Evolutionary conservation across 2,888 invertebrate species (phyloP).

Genomic region (Itoplectis maculator): DNA sequence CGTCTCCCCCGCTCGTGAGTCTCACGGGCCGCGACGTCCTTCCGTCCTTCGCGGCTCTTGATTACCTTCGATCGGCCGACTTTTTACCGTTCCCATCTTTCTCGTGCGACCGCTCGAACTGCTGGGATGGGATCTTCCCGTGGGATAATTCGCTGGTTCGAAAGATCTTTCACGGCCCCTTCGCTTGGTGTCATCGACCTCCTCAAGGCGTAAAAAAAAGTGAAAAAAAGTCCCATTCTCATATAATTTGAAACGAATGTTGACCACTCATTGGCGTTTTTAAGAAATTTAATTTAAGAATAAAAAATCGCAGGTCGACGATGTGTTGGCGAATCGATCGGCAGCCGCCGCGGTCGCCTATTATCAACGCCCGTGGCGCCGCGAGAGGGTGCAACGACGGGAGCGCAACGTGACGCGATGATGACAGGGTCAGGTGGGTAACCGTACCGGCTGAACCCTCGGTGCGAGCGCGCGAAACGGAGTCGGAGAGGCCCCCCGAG

Average conservation of each 20-base stretch:
- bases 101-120: slow-evolving; percentile 27
- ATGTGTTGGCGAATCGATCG: slow-evolving; percentile 44
- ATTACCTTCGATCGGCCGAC: slow-evolving; percentile 61
- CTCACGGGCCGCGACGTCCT: slow-evolving; percentile 30
- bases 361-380: slow-evolving; percentile 41
- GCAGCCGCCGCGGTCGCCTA: slow-evolving; percentile 32
- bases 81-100: slow-evolving; percentile 50
- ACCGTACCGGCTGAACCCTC: slow-evolving; percentile 33
- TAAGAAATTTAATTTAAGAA: too few relatives aligned
- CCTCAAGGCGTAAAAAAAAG: slow-evolving; percentile 23
- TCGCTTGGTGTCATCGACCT: slow-evolving; percentile 19
- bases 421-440: slow-evolving; percentile 59
- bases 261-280: too few relatives aligned
- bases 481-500: slow-evolving; percentile 7
- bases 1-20: not conserved
- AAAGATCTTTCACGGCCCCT: slow-evolving; percentile 30
- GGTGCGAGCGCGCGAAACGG: slow-evolving; percentile 32
- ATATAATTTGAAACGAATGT: too few relatives aligned
- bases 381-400: slow-evolving; percentile 46
- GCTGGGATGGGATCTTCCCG: slow-evolving; percentile 45
- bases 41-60: slow-evolving; percentile 51
- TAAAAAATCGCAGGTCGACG: not conserved
- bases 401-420: slow-evolving; percentile 62
- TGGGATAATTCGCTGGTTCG: slow-evolving; percentile 34
- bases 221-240: too few relatives aligned